A percentile compares a stretch with the other conserved stretches of the same genome.
Evolutionary conservation across 2,797 vertebrate species (phyloP).

Genomic region (Holocentrus rufus): DNA sequence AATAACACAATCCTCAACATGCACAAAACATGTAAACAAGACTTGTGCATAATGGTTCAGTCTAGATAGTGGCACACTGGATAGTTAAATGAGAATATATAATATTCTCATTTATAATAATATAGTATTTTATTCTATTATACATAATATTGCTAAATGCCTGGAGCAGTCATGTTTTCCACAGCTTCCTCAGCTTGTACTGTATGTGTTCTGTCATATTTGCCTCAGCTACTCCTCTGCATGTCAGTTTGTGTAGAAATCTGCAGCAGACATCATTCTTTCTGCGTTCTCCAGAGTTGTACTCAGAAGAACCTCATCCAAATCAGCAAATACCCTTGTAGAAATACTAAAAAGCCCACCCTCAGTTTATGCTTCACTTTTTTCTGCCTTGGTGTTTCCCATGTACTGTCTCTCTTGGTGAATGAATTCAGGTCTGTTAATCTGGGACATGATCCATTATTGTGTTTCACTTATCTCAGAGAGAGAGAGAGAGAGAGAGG

Average conservation of each 20-base stretch:
- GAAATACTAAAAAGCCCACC: constrained; percentile 24
- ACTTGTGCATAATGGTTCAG: constrained; percentile 21
- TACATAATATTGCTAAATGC: constrained; percentile 20
- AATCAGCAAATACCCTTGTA: neutral
- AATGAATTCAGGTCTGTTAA: constrained; percentile 24
- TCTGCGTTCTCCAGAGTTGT: neutral
- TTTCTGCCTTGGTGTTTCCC: neutral
- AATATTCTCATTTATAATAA: too few relatives aligned
- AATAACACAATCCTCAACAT: neutral
- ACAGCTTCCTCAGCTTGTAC: constrained; percentile 25
- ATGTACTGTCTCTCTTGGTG: constrained; percentile 26
- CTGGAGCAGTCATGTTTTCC: neutral
- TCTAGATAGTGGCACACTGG: neutral
- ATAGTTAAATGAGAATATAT: neutral
- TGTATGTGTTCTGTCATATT: constrained; percentile 27
- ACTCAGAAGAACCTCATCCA: neutral
- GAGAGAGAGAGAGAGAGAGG: constrained; percentile 28
- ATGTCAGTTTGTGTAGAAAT: constrained; percentile 33
- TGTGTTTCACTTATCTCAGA: constrained; percentile 31
- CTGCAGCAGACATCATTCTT: neutral
- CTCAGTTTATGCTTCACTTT: constrained; percentile 9
- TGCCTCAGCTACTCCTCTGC: constrained; percentile 22
- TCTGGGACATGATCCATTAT: constrained; percentile 33
- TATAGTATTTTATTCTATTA: too few relatives aligned
- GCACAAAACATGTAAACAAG: constrained; percentile 8